Percentiles rank a stretch among this genome's conserved stretches.
Evolutionary conservation across 1,140 invertebrate genomes (phyloP).

Genomic region (roundworm (Caenorhabditis elegans)): WBcel235 BX284605.5:5328001-5328500

Average conservation of each 20-base stretch:
- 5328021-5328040: neutral
- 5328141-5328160: neutral
- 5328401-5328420: slow-evolving; percentile 34
- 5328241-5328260: neutral
- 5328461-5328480: neutral
- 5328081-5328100: neutral
- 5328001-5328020: neutral
- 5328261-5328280: neutral
- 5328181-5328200: slow-evolving; percentile 3
- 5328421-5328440: neutral
- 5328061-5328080: neutral
- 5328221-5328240: slow-evolving; percentile 43
- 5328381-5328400: slow-evolving; percentile 35
- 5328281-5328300: too few relatives aligned
- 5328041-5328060: neutral
- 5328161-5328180: neutral
- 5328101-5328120: neutral
- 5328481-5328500: slow-evolving; percentile 11
- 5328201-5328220: slow-evolving; percentile 1
- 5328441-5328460: too few relatives aligned
- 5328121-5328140: neutral
- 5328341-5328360: slow-evolving; percentile 47
- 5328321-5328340: slow-evolving; percentile 45
- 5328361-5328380: slow-evolving; percentile 44
- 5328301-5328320: slow-evolving; percentile 37